phyloP scores from a whole-genome alignment of 2,888 invertebrate species.

The Epirrhoe alternata region DNA sequence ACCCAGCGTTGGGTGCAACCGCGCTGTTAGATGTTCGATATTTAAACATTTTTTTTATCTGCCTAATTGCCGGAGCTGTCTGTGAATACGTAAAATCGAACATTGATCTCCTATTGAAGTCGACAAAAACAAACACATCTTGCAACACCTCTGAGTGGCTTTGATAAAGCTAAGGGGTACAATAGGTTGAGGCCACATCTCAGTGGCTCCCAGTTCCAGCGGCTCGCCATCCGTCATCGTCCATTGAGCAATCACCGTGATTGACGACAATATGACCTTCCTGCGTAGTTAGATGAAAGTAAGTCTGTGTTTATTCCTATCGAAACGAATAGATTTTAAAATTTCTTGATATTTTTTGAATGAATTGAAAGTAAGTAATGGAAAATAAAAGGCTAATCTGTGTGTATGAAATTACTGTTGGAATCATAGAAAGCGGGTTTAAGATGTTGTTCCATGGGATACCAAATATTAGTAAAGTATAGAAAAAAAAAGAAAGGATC shows the following conservation, averaged over 20 bases:
- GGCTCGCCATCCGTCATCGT: slow-evolving; percentile 28
- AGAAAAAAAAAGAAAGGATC: neutral
- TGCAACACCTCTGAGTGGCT: neutral
- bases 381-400: too few species aligned
- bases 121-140: neutral
- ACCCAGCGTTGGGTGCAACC: too few species aligned
- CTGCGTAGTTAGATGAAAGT: slow-evolving; percentile 33
- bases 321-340: slow-evolving; percentile 15
- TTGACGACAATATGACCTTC: slow-evolving; percentile 39
- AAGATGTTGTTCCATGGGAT: too few species aligned
- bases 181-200: slow-evolving; percentile 23
- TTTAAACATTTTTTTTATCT: too few species aligned
- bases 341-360: neutral
- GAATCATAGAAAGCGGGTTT: neutral
- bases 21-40: too few species aligned
- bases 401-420: neutral
- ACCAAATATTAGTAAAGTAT: neutral
- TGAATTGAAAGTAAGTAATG: too few species aligned
- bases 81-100: neutral
- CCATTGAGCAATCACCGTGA: slow-evolving; percentile 35
- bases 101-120: neutral
- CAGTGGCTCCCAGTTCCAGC: slow-evolving; percentile 7
- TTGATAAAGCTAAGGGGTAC: neutral
- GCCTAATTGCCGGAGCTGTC: too few species aligned
- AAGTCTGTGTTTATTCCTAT: slow-evolving; percentile 27